Conservation (phyloP, 2,888 invertebrate genomes). For the Orthosia incerta region DNA sequence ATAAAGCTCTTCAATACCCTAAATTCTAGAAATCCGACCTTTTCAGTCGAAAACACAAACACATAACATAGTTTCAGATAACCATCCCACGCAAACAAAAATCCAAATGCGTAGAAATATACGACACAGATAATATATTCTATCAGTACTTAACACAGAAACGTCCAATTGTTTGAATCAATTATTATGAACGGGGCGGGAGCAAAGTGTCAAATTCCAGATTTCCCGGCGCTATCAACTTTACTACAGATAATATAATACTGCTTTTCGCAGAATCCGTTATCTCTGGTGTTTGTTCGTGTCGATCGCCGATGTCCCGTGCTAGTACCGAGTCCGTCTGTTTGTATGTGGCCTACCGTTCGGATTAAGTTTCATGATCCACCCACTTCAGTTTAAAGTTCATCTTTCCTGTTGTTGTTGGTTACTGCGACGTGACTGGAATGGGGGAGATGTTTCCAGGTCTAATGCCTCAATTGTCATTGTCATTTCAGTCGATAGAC, state of each 20-base stretch:
- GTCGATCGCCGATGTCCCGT: slow-evolving; percentile 61
- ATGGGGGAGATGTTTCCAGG: background rate
- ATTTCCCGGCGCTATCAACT: slow-evolving; percentile 45
- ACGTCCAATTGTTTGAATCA: slow-evolving; percentile 4
- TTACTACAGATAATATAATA: slow-evolving; percentile 5
- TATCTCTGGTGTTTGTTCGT: slow-evolving; percentile 58
- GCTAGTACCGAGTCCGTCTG: slow-evolving; percentile 49
- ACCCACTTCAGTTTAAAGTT: slow-evolving; percentile 55
- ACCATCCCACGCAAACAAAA: slow-evolving; percentile 16
- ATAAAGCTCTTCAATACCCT: background rate
- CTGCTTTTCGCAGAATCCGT: slow-evolving; percentile 36
- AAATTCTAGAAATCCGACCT: background rate
- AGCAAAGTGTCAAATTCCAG: slow-evolving; percentile 32
- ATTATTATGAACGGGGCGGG: slow-evolving; percentile 12
- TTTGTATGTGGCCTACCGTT: slow-evolving; percentile 38
- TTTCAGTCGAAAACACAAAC: slow-evolving; percentile 11
- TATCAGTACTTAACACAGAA: slow-evolving; percentile 35
- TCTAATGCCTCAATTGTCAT: background rate
- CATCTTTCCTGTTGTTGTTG: slow-evolving; percentile 12
- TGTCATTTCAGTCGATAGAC: too few species aligned
- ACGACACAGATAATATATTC: slow-evolving; percentile 15
- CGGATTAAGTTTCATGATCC: slow-evolving; percentile 52
- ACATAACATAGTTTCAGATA: slow-evolving; percentile 26
- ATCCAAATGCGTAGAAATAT: slow-evolving; percentile 24
- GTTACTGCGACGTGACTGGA: background rate